phyloP scores from a whole-genome alignment of 2,888 invertebrate species.

The Odontocolon sp. region DNA sequence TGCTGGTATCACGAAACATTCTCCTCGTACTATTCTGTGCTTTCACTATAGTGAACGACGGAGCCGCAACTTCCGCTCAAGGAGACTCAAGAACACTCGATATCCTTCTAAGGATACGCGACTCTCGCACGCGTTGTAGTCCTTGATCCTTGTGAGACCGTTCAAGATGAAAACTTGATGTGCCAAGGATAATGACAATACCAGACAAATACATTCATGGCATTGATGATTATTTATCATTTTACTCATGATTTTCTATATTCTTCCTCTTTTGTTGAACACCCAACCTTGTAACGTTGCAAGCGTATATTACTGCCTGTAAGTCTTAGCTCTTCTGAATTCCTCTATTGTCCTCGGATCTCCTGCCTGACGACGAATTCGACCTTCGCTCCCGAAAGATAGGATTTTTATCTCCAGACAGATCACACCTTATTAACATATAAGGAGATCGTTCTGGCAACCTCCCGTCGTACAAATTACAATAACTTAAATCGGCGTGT shows the following conservation, averaged over 20 bases:
- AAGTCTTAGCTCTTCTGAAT: neutral
- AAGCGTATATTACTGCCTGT: neutral
- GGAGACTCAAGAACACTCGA: slow-evolving; percentile 64
- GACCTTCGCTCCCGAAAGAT: neutral
- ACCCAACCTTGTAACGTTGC: neutral
- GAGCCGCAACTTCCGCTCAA: slow-evolving; percentile 57
- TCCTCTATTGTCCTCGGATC: slow-evolving; percentile 10
- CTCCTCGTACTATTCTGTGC: slow-evolving; percentile 48
- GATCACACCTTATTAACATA: slow-evolving; percentile 29
- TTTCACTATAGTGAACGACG: slow-evolving; percentile 23
- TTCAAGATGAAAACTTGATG: neutral
- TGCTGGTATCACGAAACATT: slow-evolving; percentile 64
- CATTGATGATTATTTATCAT: neutral
- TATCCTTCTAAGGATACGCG: slow-evolving; percentile 53
- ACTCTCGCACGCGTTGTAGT: slow-evolving; percentile 34
- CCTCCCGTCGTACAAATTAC: slow-evolving; percentile 26
- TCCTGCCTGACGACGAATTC: neutral
- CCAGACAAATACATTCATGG: neutral
- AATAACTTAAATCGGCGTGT: slow-evolving; percentile 37
- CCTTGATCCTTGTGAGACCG: slow-evolving; percentile 29
- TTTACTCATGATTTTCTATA: neutral
- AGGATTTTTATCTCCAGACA: slow-evolving; percentile 30
- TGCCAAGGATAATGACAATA: slow-evolving; percentile 28
- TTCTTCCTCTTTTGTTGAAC: neutral
- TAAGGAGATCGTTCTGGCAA: slow-evolving; percentile 3